phyloP scores from a whole-genome alignment of 1,140 invertebrate species.

The Maniola jurtina region DNA sequence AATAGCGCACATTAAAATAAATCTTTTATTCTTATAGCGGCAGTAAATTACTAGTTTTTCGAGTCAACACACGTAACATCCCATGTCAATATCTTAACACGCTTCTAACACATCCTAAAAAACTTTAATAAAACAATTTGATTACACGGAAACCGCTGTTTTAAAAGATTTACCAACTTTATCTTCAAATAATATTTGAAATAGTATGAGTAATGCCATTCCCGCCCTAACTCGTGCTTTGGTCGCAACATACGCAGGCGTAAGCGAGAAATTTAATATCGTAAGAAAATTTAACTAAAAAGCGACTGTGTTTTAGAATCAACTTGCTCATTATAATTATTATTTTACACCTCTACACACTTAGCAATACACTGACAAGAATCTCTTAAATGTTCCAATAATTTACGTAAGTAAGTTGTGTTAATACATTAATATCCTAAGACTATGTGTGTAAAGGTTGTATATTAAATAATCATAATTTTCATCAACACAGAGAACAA shows the following conservation, averaged over 20 bases:
- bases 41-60: background rate
- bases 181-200: background rate
- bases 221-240: background rate
- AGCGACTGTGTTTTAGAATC: constrained; percentile 62
- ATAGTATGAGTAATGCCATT: background rate
- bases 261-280: background rate
- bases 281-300: constrained; percentile 12
- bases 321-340: constrained; percentile 40
- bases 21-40: background rate
- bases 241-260: background rate
- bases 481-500: constrained; percentile 26
- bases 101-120: background rate
- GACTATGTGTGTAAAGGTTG: constrained; percentile 34
- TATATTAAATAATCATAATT: constrained; percentile 12
- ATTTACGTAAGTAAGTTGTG: constrained; percentile 9
- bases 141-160: too few relatives aligned
- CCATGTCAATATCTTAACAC: background rate
- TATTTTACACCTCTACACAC: constrained; percentile 41
- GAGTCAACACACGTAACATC: background rate
- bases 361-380: constrained; percentile 27
- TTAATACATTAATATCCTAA: constrained; percentile 2
- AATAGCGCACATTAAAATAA: background rate
- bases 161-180: too few relatives aligned
- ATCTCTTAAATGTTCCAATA: constrained; percentile 2
- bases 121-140: too few relatives aligned